phyloP scores from a whole-genome alignment of 2,797 vertebrate species.

The Falco columbarius region DNA sequence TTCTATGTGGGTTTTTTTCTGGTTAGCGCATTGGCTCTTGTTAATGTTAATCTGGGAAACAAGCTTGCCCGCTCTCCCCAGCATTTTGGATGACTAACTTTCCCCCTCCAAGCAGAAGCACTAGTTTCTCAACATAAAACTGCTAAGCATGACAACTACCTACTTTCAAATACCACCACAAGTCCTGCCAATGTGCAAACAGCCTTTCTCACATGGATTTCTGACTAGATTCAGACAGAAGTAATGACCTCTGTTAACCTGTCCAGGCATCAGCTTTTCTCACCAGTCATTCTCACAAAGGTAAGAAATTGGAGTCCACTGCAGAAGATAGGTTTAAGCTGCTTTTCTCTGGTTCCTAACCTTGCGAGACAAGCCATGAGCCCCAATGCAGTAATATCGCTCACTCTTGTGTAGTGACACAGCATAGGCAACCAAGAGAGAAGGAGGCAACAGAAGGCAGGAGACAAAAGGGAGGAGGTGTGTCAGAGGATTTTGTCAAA shows the following conservation, averaged over 20 bases:
- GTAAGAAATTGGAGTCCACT: not conserved
- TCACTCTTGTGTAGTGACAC: not conserved
- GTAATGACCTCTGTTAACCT: not conserved
- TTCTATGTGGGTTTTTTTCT: not conserved
- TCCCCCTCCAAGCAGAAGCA: not conserved
- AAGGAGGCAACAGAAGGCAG: not conserved
- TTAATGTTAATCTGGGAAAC: not conserved
- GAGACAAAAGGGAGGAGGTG: not conserved
- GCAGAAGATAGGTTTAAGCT: not conserved
- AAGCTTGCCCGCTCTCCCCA: not conserved
- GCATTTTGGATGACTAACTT: not conserved
- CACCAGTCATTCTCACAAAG: not conserved
- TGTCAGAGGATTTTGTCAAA: not conserved
- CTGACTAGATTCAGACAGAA: not conserved
- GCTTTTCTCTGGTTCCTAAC: not conserved
- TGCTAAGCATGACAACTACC: not conserved
- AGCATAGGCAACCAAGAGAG: fast-evolving
- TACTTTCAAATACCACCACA: not conserved
- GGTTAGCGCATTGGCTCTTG: not conserved
- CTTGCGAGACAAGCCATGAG: not conserved
- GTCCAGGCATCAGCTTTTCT: not conserved
- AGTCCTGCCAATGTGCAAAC: not conserved
- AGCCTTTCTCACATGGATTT: not conserved
- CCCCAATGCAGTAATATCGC: no score
- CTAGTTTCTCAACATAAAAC: not conserved